Base-by-base conservation (phyloP, 2,113 vertebrate genomes). In the Hydropotes inermis region DNA sequence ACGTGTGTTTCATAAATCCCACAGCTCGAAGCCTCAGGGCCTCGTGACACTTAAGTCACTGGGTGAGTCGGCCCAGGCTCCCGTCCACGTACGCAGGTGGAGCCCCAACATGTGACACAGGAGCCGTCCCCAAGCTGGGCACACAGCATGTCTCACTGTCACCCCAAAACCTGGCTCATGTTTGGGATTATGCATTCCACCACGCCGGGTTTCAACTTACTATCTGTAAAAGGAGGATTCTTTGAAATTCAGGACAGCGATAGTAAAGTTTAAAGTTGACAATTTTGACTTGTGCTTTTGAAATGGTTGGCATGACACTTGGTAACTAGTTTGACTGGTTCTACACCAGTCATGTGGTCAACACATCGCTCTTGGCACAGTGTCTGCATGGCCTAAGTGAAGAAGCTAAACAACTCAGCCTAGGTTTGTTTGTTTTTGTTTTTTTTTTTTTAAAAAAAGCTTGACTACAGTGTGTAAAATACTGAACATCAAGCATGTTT, bases 111-210 rank as follows among this genome's bases (percentile, higher is more conserved):
- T 0, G 10, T 1, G 43, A 27, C 57, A 28, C 27, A 43, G 47
- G 6, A 16, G 16, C 55, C 25, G 36, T 25, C 25, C 83, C 17
- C 52, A 10, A 23, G 28, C 27, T 1, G 2, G 19, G 12, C 3
- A 13, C 25, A 0, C 0, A 0, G 1, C 14, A 1, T 4, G 21
- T 19, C 50, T 50, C 45, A 17, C 10, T n/a, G 33, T 76, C 4
- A 5, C 19, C 54, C 36, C 33, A 86, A 79, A n/a, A 0, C 1
- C 1, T 14, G 12, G 6, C 55, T 19, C 43, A 54, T 7, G 36
- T 15, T 27, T 10, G 8, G 12, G 57, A 54, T 1, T 1, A 28
- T 3, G 33, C 57, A 13, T 57, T 7, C 17, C 15, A 33, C 43
- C 11, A 36, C n/a, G 11, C 55, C 0, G 0, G 61, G 55, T 13